These are phyloP conservation scores for Campopleginae sp. DNA, from an alignment of 2,888 invertebrate species.

Conservation along the genomic window DNA sequence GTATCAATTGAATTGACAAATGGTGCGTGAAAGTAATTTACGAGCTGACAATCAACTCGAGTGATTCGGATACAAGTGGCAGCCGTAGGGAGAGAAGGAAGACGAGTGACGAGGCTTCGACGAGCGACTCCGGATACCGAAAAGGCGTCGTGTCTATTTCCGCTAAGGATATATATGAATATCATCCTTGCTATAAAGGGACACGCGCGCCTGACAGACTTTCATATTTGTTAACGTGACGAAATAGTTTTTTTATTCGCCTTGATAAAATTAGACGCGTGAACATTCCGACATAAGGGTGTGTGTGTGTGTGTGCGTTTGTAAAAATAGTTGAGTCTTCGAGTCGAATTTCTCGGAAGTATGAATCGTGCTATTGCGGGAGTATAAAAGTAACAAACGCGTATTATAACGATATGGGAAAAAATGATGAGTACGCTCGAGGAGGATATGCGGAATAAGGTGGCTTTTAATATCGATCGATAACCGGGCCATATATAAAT, in stretches of 20 bases:
- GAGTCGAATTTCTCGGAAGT: slow-evolving; percentile 2
- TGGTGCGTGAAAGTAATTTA: slow-evolving; percentile 33
- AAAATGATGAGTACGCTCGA: neutral
- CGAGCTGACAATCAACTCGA: slow-evolving; percentile 14
- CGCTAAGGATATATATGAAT: slow-evolving; percentile 13
- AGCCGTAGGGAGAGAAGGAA: neutral
- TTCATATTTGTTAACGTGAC: neutral
- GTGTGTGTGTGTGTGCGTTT: neutral
- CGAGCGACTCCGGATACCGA: slow-evolving; percentile 9
- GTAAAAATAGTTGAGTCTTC: neutral
- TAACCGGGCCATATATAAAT: neutral
- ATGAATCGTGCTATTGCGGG: neutral
- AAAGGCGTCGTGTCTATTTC: slow-evolving; percentile 20
- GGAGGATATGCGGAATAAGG: neutral
- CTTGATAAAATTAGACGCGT: neutral
- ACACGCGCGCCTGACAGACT: neutral
- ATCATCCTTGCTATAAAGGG: slow-evolving; percentile 12
- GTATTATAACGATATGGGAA: neutral
- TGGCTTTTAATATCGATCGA: too few relatives aligned
- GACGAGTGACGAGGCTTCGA: neutral
- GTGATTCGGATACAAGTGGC: slow-evolving; percentile 8
- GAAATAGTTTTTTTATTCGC: neutral
- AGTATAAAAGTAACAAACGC: neutral
- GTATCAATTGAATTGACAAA: slow-evolving; percentile 25
- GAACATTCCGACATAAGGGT: neutral